Evolutionary conservation across 2,113 vertebrate genomes (phyloP), one percentile per base, ranked within the genome.

Genomic region (Channa maculata): DNA sequence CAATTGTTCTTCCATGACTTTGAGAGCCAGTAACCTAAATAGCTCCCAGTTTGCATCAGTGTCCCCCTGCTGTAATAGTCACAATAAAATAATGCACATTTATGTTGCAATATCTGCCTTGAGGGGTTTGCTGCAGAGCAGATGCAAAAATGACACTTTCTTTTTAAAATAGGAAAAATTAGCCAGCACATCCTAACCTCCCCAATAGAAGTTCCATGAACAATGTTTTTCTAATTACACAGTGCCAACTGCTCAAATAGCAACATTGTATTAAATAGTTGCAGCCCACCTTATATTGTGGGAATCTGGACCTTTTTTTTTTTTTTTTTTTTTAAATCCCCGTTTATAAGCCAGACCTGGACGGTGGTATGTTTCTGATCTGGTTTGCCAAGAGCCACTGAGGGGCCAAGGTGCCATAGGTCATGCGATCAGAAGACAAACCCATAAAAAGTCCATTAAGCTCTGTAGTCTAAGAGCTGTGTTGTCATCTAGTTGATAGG

Each of bases 381-480:
- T 93, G 88, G 92, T 91, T 91, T 90, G 79, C 93, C 91, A 89
- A 95, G 91, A 95, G 93, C 94, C 94, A 93, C 94, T 91, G 95
- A 92, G 87, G 89, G 94, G 91, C 88, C 86, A 85, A 83, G 90
- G 91, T 85, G 88, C 93, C 90, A 95, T 91, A 96, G 96, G 96
- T 97, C 96, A 96, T 94, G 93, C 94, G 95, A 96, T 95, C 93
- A 94, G 89, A 93, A 95, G 91, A 92, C 93, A 90, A 91, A 92
- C 93, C 94, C 95, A 98, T 99, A 99, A 98, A 98, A 98, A 96
- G 94, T 98, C 97, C 97, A 99, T 99, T 98, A 98, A 97, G 96
- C 94, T 93, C 91, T 94, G 94, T 93, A 94, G 96, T 94, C 95
- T 96, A 94, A 98, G 95, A 87, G 95, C 94, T 92, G 95, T 94